Base-by-base conservation (phyloP, 2,888 invertebrate genomes). In the Agapetus fuscipes region DNA sequence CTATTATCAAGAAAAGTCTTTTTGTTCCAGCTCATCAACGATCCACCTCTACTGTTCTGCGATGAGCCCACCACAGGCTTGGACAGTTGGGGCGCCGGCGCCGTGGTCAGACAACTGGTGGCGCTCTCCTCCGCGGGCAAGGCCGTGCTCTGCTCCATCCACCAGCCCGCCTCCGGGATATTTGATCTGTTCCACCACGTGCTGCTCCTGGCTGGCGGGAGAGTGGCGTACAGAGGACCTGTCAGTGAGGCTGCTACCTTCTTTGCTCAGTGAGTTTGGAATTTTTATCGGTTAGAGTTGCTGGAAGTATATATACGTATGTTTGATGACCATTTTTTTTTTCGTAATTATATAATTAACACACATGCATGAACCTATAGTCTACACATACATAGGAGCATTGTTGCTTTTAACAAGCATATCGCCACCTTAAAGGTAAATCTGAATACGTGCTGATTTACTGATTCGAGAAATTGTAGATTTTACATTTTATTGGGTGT, bases 51-150 rank as follows among this genome's bases (percentile, higher is more conserved):
- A 39, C 62, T 95, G 35, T 93, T 94, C 63, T 91, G 91, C 58
- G 94, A 95, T 55, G 95, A 95, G 57, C 91, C 91, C 0, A 94
- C 93, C 0, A 89, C 90, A 0, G 91, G 94, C 0, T 61, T 95
- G 36, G 95, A 95, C 61, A 89, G 90, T 50, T 93, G 78, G 60
- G 88, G 82, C 56, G 91, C 95, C 0, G 78, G 79, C 46, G 76
- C 79, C 11, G 85, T 94, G 1, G 78, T 90, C 7, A 74, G 78
- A 46, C 77, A 81, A 0, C 62, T 87, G 17, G 68, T 76, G 27
- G 71, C 72, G 49, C 66, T 84, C 20, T 71, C 83, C 7, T 60
- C 62, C 29, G 69, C 75, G 20, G 84, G 85, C 3, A 85, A 86
- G 62, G 76, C 86, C 14, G 81, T 91, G 24, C 71, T 93, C 35